A percentile compares a stretch with the other conserved stretches of the same genome.
Evolutionary conservation across 2,888 invertebrate species (phyloP).

Genomic region (Leptura quadrifasciata): DNA sequence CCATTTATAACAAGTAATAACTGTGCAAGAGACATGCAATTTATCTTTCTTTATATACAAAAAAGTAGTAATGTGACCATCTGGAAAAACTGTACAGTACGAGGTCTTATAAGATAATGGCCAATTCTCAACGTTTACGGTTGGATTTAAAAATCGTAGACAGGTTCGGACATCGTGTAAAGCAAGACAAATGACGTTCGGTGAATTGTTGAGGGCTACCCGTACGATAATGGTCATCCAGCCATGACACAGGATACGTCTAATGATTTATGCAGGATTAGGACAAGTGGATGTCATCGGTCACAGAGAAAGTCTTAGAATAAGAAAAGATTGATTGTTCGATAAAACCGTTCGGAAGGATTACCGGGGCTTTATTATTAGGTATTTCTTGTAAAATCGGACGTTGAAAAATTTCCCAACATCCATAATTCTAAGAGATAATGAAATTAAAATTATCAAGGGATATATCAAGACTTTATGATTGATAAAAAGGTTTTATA

Average conservation of each 20-base stretch:
- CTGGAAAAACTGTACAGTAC: constrained; percentile 49
- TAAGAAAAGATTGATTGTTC: constrained; percentile 56
- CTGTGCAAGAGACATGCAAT: constrained; percentile 2
- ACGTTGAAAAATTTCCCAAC: constrained; percentile 14
- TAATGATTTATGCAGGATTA: constrained; percentile 66
- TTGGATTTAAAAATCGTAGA: constrained; percentile 55
- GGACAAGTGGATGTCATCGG: constrained; percentile 55
- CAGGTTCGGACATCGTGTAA: constrained; percentile 55
- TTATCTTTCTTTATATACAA: constrained; percentile 20
- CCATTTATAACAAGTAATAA: constrained; percentile 32
- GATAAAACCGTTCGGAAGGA: constrained; percentile 43
- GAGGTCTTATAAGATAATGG: constrained; percentile 50
- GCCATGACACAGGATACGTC: constrained; percentile 57
- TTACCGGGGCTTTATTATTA: constrained; percentile 37
- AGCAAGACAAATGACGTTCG: constrained; percentile 61
- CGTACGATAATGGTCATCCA: constrained; percentile 63
- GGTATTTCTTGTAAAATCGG: constrained; percentile 27
- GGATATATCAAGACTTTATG: background rate
- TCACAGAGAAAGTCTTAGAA: constrained; percentile 47
- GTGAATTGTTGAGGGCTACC: constrained; percentile 52
- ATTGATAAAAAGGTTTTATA: background rate
- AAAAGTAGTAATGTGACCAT: constrained; percentile 33
- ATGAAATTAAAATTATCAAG: constrained; percentile 3
- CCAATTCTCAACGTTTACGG: constrained; percentile 48
- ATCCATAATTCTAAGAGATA: background rate